Conservation (phyloP, 2,888 invertebrate genomes). For the Strigamia crassipes region DNA sequence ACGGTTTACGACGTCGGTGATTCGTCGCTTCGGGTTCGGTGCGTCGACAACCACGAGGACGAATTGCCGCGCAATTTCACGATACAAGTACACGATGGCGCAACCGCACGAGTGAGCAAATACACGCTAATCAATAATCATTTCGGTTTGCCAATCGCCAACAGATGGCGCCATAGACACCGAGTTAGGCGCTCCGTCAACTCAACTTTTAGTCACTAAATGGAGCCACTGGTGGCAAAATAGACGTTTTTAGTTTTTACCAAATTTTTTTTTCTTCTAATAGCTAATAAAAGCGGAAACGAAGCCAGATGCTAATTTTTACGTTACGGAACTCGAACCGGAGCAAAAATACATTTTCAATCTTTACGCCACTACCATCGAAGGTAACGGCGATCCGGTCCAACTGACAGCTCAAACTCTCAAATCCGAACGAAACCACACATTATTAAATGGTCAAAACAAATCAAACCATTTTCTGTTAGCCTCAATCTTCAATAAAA, state of each 20-base stretch:
- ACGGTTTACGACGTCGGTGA: background rate
- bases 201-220: no score
- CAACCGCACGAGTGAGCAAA: background rate
- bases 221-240: no score
- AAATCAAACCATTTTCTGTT: no score
- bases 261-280: background rate
- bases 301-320: background rate
- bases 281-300: background rate
- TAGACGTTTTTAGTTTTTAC: no score
- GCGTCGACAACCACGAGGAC: background rate
- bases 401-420: background rate
- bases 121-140: no score
- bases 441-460: no score
- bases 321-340: background rate
- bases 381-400: background rate
- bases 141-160: no score
- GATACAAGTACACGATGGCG: background rate
- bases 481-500: background rate
- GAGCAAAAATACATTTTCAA: background rate
- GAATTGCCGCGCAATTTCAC: background rate
- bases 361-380: background rate
- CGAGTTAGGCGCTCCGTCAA: no score
- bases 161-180: no score
- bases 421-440: background rate
- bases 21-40: background rate